A percentile compares a stretch with the other conserved stretches of the same genome.
Evolutionary conservation across 2,888 invertebrate genomes (phyloP).

Genomic region (Drosophila limbata): DNA sequence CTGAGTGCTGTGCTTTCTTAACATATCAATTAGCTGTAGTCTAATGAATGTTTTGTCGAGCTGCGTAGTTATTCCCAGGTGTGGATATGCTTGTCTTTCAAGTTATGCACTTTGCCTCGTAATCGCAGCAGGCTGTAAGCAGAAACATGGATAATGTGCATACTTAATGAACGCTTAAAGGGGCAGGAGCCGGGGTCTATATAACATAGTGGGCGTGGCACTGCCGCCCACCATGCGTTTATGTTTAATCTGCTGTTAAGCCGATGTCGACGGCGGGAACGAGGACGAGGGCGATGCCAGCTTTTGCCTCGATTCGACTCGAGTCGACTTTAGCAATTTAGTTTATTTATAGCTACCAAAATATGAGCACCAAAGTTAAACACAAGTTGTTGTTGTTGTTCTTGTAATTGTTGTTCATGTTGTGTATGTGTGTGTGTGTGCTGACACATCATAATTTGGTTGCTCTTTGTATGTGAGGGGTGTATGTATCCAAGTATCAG

Average conservation of each 20-base stretch:
- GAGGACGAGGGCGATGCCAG: constrained; percentile 6
- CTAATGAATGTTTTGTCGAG: constrained; percentile 4
- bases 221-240: constrained; percentile 33
- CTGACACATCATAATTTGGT: constrained; percentile 75
- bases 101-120: constrained; percentile 52
- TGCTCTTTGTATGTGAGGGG: constrained; percentile 41
- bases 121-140: constrained; percentile 37
- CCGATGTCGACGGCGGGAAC: constrained; percentile 34
- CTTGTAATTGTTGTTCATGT: constrained; percentile 20
- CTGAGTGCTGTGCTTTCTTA: constrained; percentile 16
- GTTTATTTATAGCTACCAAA: constrained; percentile 76
- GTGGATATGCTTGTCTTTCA: constrained; percentile 35
- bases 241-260: constrained; percentile 76
- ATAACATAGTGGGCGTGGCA: constrained; percentile 32
- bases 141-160: constrained; percentile 53
- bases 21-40: constrained; percentile 29
- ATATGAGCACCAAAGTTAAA: constrained; percentile 64
- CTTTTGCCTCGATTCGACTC: constrained; percentile 38
- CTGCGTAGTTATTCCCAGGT: constrained; percentile 36
- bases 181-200: constrained; percentile 10
- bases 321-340: constrained; percentile 71
- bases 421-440: constrained; percentile 25
- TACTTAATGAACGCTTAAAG: constrained; percentile 63
- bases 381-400: constrained; percentile 26
- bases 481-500: constrained; percentile 28